Evolutionary conservation across 1,140 invertebrate species (phyloP), one percentile per base, ranked within the genome.

Genomic region (Bombus balteatus): DNA sequence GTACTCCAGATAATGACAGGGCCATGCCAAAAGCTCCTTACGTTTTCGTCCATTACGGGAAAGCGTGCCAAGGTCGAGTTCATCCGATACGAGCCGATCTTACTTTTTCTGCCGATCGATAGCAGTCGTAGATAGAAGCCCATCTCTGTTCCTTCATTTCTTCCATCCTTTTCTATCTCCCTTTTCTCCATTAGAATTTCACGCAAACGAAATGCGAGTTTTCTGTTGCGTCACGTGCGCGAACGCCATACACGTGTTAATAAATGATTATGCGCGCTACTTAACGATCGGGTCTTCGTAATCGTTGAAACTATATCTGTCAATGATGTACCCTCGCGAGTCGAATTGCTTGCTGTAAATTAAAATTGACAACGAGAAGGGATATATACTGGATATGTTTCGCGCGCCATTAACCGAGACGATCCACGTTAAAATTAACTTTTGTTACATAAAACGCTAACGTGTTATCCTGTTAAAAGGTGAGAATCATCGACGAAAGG

Each of bases 381-480:
- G 12, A 3, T 6, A 57, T 41, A 13, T 12, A 62, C 8, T 25
- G 47, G 34, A 73, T 62, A 62, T 1, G 73, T 62, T 25, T 53
- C 57, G 65, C 12, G 37, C 8, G 39, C 8, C n/a, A 88, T 83
- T 84, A 78, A 74, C 81, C 73, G 74, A n/a, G 80, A 87, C 88
- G 87, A 92, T 87, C 90, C 87, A 91, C 80, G 90, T 92, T 76
- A 37, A 91, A 91, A 91, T 92, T 91, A 90, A 87, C 85, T 85
- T 76, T 62, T 22, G 88, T 94, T 94, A 93, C 91, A 85, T 93
- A 93, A 94, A 88, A 87, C 81, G 82, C 59, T 80, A 59, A 72
- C 86, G 83, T 86, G 87, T 91, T 88, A 93, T 92, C 87, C 70
- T 65, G 77, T 92, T 92, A 92, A 92, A 90, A 92, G 81, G 79